Evolutionary conservation across 1,140 invertebrate species (phyloP).

Genomic region (silkworm (Bombyx mori)): ASM3026992v2 NC_085120.1:453001-453500

Average conservation of each 20-base stretch:
- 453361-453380: not conserved
- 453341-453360: not conserved
- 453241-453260: constrained; percentile 17
- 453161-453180: constrained; percentile 19
- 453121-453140: constrained; percentile 21
- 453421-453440: no score
- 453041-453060: constrained; percentile 21
- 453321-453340: not conserved
- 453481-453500: no score
- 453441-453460: no score
- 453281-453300: not conserved
- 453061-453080: constrained; percentile 16
- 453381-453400: no score
- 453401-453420: no score
- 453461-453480: no score
- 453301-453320: constrained; percentile 3
- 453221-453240: constrained; percentile 20
- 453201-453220: constrained; percentile 18
- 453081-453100: constrained; percentile 19
- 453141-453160: constrained; percentile 13
- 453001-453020: constrained; percentile 25
- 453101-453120: constrained; percentile 17
- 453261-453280: constrained; percentile 20
- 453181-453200: constrained; percentile 20
- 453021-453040: constrained; percentile 20